Percentiles rank a stretch among this genome's conserved stretches.
Evolutionary conservation across 2,797 vertebrate genomes (phyloP).

Genomic region (Setipinna tenuifilis): DNA sequence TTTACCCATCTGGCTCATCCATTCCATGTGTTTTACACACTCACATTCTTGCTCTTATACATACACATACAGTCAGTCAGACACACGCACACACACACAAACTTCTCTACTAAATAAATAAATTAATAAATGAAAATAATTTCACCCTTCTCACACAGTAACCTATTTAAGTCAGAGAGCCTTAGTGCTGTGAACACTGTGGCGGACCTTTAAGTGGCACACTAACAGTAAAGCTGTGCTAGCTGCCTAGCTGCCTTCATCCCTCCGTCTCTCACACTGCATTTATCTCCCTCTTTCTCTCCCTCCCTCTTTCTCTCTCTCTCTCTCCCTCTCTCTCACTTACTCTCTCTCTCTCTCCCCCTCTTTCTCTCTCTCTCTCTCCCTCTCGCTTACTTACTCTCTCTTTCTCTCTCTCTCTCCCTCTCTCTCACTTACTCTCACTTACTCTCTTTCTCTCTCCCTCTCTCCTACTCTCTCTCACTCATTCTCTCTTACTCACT

Average conservation of each 20-base stretch:
- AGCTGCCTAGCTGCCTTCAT: slow-evolving; percentile 46
- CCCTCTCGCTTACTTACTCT: too few relatives aligned
- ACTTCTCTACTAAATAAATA: slow-evolving; percentile 24
- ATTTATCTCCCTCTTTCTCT: background rate
- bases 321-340: background rate
- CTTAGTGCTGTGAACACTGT: slow-evolving; percentile 60
- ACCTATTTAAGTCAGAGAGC: slow-evolving; percentile 73
- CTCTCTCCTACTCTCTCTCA: too few relatives aligned
- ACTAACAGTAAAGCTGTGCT: slow-evolving; percentile 40
- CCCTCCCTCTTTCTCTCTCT: background rate
- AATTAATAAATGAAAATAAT: too few relatives aligned
- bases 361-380: too few relatives aligned
- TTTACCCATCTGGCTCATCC: slow-evolving; percentile 57
- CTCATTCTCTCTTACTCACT: too few relatives aligned
- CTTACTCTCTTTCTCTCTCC: too few relatives aligned
- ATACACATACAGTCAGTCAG: slow-evolving; percentile 3
- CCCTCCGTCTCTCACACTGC: slow-evolving; percentile 22
- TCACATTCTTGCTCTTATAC: slow-evolving; percentile 44
- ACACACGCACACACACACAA: slow-evolving; percentile 27
- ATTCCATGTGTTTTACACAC: slow-evolving; percentile 56
- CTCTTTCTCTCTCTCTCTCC: too few relatives aligned
- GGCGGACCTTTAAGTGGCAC: slow-evolving; percentile 47
- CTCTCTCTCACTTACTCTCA: too few relatives aligned
- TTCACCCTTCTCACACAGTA: slow-evolving; percentile 54
- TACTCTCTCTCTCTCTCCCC: too few relatives aligned